A percentile compares a stretch with the other conserved stretches of the same genome.
phyloP scores from a whole-genome alignment of 1,140 invertebrate species.

The Melanaphis sacchari region DNA sequence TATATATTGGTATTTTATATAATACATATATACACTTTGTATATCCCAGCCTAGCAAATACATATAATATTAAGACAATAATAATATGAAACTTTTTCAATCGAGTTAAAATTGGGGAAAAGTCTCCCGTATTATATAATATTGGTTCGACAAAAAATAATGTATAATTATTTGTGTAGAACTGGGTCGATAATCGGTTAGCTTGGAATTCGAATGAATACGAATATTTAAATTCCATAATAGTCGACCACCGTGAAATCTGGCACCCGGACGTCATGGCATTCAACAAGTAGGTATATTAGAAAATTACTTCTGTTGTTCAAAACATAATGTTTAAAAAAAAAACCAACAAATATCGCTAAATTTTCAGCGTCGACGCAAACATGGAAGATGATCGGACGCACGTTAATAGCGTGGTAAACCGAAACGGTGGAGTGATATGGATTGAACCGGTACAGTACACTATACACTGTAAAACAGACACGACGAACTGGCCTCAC shows the following conservation, averaged over 20 bases:
- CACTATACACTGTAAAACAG: constrained; percentile 71
- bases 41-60: not conserved
- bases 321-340: not conserved
- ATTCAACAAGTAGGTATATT: constrained; percentile 39
- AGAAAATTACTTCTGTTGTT: not conserved
- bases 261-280: constrained; percentile 45
- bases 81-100: not conserved
- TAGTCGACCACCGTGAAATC: constrained; percentile 13
- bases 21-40: not conserved
- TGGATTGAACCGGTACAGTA: constrained; percentile 77
- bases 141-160: not conserved
- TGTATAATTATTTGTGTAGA: not conserved
- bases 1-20: not conserved
- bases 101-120: not conserved
- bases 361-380: not conserved
- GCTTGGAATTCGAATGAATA: constrained; percentile 2
- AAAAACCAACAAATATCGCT: not conserved
- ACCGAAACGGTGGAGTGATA: constrained; percentile 67
- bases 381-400: constrained; percentile 46
- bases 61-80: no score
- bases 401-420: not conserved
- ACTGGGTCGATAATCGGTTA: constrained; percentile 27
- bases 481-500: constrained; percentile 76
- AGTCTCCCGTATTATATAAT: not conserved
- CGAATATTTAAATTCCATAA: not conserved